Percentiles rank a stretch among this genome's conserved stretches.
Evolutionary conservation across 2,113 vertebrate species (phyloP).

Genomic region (Merops nubicus): DNA sequence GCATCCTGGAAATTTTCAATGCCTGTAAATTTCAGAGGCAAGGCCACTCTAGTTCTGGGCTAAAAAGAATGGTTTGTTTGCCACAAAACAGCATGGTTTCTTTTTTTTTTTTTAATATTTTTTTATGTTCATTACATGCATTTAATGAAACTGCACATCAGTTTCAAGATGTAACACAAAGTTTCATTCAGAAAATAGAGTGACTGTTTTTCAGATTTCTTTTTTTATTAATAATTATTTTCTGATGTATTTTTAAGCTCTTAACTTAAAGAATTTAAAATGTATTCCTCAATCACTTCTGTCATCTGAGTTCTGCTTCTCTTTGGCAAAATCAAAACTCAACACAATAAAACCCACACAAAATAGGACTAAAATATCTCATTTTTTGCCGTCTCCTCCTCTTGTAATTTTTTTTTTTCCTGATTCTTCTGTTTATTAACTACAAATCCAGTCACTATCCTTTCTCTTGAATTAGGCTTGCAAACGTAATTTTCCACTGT

Average conservation of each 20-base stretch:
- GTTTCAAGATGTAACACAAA: not conserved
- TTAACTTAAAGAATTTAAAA: not conserved
- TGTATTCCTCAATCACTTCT: not conserved
- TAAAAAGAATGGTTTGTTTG: not conserved
- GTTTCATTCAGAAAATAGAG: not conserved
- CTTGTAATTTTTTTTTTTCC: not conserved
- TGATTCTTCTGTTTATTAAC: not conserved
- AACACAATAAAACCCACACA: not conserved
- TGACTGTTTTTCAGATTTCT: not conserved
- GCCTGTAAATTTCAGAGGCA: not conserved
- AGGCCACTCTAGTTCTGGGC: not conserved
- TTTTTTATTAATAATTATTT: not conserved
- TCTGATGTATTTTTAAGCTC: not conserved
- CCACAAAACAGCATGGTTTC: not conserved
- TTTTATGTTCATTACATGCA: not conserved
- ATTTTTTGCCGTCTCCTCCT: not conserved
- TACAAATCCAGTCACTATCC: not conserved
- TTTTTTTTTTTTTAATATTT: not conserved
- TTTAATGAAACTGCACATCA: not conserved
- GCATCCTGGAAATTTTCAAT: not conserved
- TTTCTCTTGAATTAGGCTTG: not conserved
- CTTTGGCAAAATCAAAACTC: not conserved
- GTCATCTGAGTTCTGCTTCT: not conserved
- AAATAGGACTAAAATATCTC: not conserved
- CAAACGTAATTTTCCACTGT: not conserved